A percentile compares a stretch with the other conserved stretches of the same genome.
Evolutionary conservation across 1,140 invertebrate species (phyloP).

Genomic region (Drosophila carrolli): DNA sequence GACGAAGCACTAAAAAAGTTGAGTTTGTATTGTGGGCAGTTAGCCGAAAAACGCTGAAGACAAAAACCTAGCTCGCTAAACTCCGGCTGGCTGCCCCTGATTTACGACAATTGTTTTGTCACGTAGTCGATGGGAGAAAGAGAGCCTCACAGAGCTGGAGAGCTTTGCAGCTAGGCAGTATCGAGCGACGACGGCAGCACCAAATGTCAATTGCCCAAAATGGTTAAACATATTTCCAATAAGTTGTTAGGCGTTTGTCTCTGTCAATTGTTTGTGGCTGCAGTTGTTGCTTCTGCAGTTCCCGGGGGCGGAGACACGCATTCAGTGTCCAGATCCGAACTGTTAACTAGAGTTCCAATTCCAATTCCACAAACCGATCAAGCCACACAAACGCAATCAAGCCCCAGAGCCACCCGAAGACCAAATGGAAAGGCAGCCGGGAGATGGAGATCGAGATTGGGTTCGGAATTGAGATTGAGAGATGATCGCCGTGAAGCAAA

Average conservation of each 20-base stretch:
- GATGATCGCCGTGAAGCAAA: constrained; percentile 36
- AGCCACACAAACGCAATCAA: constrained; percentile 21
- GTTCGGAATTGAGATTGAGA: constrained; percentile 22
- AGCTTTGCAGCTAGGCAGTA: not conserved
- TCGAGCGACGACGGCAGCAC: constrained; percentile 31
- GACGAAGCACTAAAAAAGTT: constrained; percentile 24
- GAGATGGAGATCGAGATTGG: constrained; percentile 13
- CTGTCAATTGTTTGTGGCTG: constrained; percentile 45
- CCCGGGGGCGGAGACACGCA: constrained; percentile 37
- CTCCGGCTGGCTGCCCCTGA: constrained; percentile 60
- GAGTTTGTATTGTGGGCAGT: constrained; percentile 57
- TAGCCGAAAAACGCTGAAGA: constrained; percentile 45
- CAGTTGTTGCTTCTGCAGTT: constrained; percentile 16
- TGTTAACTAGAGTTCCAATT: constrained; percentile 42
- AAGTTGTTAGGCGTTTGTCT: constrained; percentile 78
- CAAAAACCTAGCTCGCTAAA: constrained; percentile 24
- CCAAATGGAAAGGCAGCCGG: constrained; percentile 20
- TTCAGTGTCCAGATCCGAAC: constrained; percentile 31
- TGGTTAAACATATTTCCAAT: constrained; percentile 80
- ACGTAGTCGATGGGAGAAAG: constrained; percentile 51
- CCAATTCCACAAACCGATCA: constrained; percentile 4
- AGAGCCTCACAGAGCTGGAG: not conserved
- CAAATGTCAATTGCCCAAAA: constrained; percentile 78
- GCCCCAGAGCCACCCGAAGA: constrained; percentile 8
- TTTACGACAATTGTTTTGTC: constrained; percentile 81